These are phyloP conservation scores for Epinotia bilunana DNA, from an alignment of 2,888 invertebrate species.

Conservation along the genomic window DNA sequence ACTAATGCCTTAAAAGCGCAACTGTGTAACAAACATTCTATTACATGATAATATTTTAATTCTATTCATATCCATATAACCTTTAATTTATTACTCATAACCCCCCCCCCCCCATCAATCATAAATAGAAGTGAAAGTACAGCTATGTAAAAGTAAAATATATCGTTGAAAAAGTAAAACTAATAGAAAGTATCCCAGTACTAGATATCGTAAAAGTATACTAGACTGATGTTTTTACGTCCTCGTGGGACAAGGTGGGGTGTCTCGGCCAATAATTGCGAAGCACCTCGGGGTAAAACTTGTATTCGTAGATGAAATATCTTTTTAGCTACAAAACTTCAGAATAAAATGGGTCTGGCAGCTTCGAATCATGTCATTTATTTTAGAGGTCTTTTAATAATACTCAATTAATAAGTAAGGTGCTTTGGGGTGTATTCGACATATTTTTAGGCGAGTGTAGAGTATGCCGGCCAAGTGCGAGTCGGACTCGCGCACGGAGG, in stretches of 20 bases:
- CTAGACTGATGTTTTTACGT: constrained; percentile 2
- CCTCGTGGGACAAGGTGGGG: constrained; percentile 12
- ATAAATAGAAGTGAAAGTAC: neutral
- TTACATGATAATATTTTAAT: too few relatives aligned
- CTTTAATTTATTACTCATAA: neutral
- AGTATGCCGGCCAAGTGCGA: too few relatives aligned
- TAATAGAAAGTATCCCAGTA: neutral
- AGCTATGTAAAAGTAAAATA: neutral
- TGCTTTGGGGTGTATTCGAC: too few relatives aligned
- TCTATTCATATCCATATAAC: neutral
- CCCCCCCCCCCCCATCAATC: too few relatives aligned
- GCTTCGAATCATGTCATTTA: neutral
- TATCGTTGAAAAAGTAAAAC: neutral
- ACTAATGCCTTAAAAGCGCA: too few relatives aligned
- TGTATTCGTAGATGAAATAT: constrained; percentile 2
- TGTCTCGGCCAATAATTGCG: constrained; percentile 21
- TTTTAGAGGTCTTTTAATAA: neutral
- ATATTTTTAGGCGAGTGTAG: too few relatives aligned
- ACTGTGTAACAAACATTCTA: too few relatives aligned
- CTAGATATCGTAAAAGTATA: neutral
- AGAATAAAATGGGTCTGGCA: neutral
- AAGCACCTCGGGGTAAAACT: constrained; percentile 11
- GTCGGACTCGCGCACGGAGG: too few relatives aligned
- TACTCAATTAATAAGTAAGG: too few relatives aligned
- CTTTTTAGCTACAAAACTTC: neutral